A percentile compares a stretch with the other conserved stretches of the same genome.
Conservation (phyloP, 2,888 invertebrate genomes). For the Caenorhabditis zanzibari region DNA sequence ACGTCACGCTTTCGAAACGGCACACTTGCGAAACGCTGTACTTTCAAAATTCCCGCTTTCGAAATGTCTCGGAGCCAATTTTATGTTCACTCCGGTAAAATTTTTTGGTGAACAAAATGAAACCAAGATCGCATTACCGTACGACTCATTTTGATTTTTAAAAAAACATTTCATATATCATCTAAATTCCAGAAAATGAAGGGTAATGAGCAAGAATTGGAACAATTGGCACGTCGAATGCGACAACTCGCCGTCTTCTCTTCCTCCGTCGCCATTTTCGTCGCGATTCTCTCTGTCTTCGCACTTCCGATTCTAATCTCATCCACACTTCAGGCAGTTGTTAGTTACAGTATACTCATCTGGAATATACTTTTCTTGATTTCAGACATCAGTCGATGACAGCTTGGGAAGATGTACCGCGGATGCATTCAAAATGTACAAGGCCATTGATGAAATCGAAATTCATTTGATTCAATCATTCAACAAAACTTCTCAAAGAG, state of each 20-base stretch:
- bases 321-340: slow-evolving; percentile 58
- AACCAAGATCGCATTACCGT: too few species aligned
- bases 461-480: slow-evolving; percentile 29
- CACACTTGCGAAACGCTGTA: too few species aligned
- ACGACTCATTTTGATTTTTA: too few species aligned
- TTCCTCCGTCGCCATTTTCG: slow-evolving; percentile 54
- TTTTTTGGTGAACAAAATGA: too few species aligned
- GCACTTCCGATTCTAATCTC: slow-evolving; percentile 59
- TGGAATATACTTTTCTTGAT: neutral
- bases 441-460: slow-evolving; percentile 59
- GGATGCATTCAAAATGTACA: slow-evolving; percentile 62
- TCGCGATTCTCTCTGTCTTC: slow-evolving; percentile 52
- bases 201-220: slow-evolving; percentile 51
- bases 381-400: slow-evolving; percentile 59
- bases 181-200: slow-evolving; percentile 40
- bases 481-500: slow-evolving; percentile 36
- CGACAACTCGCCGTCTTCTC: slow-evolving; percentile 60
- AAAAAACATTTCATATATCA: too few species aligned
- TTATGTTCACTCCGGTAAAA: too few species aligned
- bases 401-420: slow-evolving; percentile 43
- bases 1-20: too few species aligned
- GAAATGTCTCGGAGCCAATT: too few species aligned
- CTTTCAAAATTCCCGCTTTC: too few species aligned
- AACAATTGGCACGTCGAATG: slow-evolving; percentile 51
- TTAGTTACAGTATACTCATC: slow-evolving; percentile 6